These are phyloP conservation scores for Hyphantria cunea DNA, from an alignment of 1,140 invertebrate genomes.

Conservation along the genomic window DNA sequence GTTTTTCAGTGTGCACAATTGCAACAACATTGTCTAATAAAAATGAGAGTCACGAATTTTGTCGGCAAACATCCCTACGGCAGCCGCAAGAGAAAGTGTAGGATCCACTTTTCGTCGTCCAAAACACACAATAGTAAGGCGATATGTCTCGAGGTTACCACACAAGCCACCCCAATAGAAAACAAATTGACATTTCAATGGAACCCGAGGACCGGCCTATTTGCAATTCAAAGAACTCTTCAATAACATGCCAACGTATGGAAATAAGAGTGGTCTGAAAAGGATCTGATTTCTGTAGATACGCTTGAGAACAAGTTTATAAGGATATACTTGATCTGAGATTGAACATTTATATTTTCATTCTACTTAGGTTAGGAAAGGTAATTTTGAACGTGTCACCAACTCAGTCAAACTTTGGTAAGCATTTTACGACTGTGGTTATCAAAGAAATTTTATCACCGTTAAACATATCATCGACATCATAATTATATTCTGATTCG, in stretches of 20 bases:
- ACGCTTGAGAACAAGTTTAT: constrained; percentile 23
- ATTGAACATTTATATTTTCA: too few relatives aligned
- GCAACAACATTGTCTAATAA: constrained; percentile 2
- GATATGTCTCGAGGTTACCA: constrained; percentile 54
- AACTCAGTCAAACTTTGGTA: too few relatives aligned
- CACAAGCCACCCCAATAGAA: constrained; percentile 65
- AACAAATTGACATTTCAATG: constrained; percentile 80
- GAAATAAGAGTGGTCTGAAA: constrained; percentile 73
- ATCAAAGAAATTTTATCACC: too few relatives aligned
- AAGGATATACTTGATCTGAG: neutral
- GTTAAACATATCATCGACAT: too few relatives aligned
- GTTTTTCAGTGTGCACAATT: neutral
- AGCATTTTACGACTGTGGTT: too few relatives aligned
- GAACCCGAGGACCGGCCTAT: constrained; percentile 60
- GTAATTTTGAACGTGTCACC: too few relatives aligned
- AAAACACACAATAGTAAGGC: constrained; percentile 55
- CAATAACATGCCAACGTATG: constrained; percentile 73
- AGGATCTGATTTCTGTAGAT: constrained; percentile 71
- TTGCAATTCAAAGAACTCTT: constrained; percentile 77
- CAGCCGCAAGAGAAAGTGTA: constrained; percentile 11
- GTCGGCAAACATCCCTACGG: constrained; percentile 5
- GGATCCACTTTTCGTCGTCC: constrained; percentile 7
- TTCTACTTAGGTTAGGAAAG: too few relatives aligned
- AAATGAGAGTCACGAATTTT: constrained; percentile 11
- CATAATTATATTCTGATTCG: too few relatives aligned